These are phyloP conservation scores for Cardiocondyla obscurior DNA, from an alignment of 1,140 invertebrate genomes.

Conservation along the genomic window DNA sequence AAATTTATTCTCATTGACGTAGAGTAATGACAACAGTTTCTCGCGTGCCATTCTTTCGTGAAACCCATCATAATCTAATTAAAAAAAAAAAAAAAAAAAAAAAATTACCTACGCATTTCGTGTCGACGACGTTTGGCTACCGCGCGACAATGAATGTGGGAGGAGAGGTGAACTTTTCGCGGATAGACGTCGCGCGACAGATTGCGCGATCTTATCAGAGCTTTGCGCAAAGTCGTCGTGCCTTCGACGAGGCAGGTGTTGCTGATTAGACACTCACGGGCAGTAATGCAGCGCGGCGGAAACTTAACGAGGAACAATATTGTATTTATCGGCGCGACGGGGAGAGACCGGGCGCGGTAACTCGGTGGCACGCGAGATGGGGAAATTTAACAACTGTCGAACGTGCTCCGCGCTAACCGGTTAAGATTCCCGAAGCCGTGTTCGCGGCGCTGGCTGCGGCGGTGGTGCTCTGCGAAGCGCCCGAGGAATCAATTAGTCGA, in stretches of 20 bases:
- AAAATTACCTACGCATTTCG: no score
- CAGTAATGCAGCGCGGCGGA: constrained; percentile 31
- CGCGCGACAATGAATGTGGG: neutral
- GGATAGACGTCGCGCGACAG: neutral
- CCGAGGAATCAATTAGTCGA: constrained; percentile 55
- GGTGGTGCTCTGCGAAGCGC: neutral
- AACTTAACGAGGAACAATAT: constrained; percentile 46
- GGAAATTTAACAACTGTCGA: constrained; percentile 48
- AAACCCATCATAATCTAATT: no score
- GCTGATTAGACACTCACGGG: constrained; percentile 35
- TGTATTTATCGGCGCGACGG: constrained; percentile 17
- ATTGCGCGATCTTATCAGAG: constrained; percentile 19
- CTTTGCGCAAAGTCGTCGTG: neutral
- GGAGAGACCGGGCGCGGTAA: neutral
- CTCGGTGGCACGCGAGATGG: neutral
- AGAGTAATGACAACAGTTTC: neutral
- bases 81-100: no score
- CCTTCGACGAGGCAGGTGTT: neutral
- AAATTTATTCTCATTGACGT: neutral
- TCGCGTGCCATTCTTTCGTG: neutral
- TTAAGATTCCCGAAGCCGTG: constrained; percentile 37
- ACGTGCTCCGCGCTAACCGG: constrained; percentile 18
- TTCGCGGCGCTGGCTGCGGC: neutral
- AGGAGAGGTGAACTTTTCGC: neutral
- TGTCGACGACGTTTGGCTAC: neutral